phyloP scores from a whole-genome alignment of 64 coral and sea anemone species.

The Montipora efflorescens region DNA sequence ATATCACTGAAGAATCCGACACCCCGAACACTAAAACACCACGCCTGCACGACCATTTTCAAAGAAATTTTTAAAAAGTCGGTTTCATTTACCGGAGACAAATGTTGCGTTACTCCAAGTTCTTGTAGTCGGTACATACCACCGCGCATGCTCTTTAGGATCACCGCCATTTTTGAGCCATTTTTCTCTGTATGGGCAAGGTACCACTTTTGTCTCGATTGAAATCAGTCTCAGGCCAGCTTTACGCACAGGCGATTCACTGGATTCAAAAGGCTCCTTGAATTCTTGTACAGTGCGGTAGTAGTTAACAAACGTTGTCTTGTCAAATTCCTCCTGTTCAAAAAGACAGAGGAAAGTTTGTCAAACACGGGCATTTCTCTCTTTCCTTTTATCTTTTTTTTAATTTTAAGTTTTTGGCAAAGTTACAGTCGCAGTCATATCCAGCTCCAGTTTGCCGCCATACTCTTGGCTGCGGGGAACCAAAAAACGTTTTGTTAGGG shows the following conservation, averaged over 20 bases:
- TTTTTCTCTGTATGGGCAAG: constrained; percentile 71
- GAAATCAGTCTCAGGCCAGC: constrained; percentile 78
- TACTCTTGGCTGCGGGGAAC: too few relatives aligned
- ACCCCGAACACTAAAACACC: too few relatives aligned
- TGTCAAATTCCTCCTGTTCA: constrained; percentile 76
- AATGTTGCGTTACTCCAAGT: constrained; percentile 73
- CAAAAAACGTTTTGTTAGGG: too few relatives aligned
- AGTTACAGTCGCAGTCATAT: too few relatives aligned
- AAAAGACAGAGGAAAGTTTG: neutral
- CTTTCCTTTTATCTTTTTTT: too few relatives aligned
- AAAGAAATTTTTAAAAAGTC: neutral
- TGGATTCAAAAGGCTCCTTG: constrained; percentile 68
- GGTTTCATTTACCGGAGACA: constrained; percentile 46
- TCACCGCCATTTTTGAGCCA: constrained; percentile 84
- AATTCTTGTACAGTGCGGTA: constrained; percentile 83
- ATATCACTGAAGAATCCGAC: too few relatives aligned
- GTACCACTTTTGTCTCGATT: constrained; percentile 74
- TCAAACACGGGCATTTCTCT: neutral
- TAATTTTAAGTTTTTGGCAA: too few relatives aligned
- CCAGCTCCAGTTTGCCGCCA: too few relatives aligned
- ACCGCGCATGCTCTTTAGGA: constrained; percentile 53
- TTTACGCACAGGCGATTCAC: constrained; percentile 58
- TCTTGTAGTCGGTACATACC: constrained; percentile 57
- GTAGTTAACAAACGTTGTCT: constrained; percentile 80
- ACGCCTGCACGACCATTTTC: too few relatives aligned